Conservation (phyloP, 2,888 invertebrate genomes). For the Lathronympha strigana region DNA sequence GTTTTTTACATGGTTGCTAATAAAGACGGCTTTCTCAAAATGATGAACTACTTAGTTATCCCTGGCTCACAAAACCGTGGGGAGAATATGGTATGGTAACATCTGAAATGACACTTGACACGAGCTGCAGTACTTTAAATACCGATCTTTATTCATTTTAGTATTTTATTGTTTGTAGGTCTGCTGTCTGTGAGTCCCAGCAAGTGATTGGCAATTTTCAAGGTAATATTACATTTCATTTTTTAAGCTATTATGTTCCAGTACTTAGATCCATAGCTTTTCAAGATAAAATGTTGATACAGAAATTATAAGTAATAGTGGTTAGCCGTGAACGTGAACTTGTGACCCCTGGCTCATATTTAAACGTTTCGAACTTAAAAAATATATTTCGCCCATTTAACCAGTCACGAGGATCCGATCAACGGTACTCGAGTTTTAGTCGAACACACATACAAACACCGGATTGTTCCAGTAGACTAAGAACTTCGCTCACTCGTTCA, state of each 20-base stretch:
- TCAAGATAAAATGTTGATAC: no score
- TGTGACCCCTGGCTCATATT: no score
- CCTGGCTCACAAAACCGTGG: slow-evolving; percentile 50
- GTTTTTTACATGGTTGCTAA: neutral
- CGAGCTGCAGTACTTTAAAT: neutral
- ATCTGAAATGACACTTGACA: slow-evolving; percentile 49
- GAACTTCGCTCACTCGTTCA: no score
- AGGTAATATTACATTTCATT: neutral
- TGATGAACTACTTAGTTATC: slow-evolving; percentile 57
- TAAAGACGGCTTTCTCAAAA: slow-evolving; percentile 38
- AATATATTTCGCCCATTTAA: no score
- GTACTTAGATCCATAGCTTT: no score
- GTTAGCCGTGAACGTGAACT: no score
- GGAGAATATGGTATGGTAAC: slow-evolving; percentile 58
- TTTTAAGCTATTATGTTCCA: neutral
- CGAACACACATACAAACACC: no score
- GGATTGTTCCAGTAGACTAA: no score
- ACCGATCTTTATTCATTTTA: neutral
- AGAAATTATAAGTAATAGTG: no score
- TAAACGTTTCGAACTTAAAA: no score
- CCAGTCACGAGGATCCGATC: no score
- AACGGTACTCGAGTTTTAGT: no score
- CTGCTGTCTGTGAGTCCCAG: neutral
- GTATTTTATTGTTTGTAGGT: neutral
- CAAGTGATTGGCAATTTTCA: neutral